Conservation (phyloP, 2,113 vertebrate genomes). For the Neolamprologus toae region DNA sequence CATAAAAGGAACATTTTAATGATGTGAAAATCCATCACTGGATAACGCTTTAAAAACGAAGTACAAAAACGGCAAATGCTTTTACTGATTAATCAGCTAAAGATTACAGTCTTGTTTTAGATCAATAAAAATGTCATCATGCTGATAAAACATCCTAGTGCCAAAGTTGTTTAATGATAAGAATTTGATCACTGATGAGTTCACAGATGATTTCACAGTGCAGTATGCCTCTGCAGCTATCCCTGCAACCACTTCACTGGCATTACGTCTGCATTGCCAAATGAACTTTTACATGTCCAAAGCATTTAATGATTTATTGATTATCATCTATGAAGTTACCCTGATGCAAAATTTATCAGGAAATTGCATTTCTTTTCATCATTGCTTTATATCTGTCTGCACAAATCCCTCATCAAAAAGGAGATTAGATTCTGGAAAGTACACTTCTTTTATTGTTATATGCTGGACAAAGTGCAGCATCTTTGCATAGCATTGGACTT, state of each 20-base stretch:
- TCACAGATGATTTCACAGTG: neutral
- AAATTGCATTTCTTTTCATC: neutral
- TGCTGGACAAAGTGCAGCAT: neutral
- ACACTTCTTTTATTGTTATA: neutral
- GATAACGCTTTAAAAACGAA: neutral
- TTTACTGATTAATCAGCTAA: neutral
- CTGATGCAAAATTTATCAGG: neutral
- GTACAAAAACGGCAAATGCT: rapidly evolving
- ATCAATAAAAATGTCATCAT: neutral
- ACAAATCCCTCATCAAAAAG: neutral
- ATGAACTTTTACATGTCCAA: neutral
- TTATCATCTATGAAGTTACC: neutral
- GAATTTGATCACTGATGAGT: neutral
- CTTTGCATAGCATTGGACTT: constrained; percentile 17
- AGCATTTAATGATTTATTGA: neutral
- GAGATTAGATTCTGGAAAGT: neutral
- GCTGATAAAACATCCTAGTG: neutral
- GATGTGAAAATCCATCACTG: neutral
- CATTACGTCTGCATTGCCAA: neutral
- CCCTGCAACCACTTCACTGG: neutral
- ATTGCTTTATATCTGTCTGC: neutral
- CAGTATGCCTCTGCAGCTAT: neutral
- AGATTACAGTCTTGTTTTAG: neutral
- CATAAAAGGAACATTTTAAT: neutral
- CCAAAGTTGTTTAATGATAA: neutral